A percentile compares a stretch with the other conserved stretches of the same genome.
Conservation (phyloP, 2,888 invertebrate species). For the Polylopha cassiicola region DNA sequence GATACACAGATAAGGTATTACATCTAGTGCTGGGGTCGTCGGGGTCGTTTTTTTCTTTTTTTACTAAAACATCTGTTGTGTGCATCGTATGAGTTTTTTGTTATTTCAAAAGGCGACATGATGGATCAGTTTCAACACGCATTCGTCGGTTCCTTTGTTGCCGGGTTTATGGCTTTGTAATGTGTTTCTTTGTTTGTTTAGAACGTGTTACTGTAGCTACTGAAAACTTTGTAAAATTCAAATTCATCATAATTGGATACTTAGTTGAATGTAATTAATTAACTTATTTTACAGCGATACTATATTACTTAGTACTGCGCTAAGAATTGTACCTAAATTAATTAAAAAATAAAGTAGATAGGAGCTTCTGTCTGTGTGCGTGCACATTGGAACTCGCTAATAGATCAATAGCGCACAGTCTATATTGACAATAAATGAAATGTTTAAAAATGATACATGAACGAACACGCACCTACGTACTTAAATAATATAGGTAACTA, state of each 20-base stretch:
- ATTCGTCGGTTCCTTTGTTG: constrained; percentile 73
- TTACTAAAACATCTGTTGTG: constrained; percentile 74
- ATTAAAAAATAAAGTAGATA: no score
- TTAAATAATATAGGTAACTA: no score
- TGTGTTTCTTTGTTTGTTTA: constrained; percentile 76
- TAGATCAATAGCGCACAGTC: no score
- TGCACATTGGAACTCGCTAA: no score
- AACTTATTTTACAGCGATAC: no score
- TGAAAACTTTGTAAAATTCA: constrained; percentile 50
- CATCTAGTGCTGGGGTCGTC: constrained; percentile 48
- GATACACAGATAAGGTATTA: constrained; percentile 55
- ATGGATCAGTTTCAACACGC: constrained; percentile 77
- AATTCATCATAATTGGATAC: constrained; percentile 29
- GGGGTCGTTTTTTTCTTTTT: constrained; percentile 66
- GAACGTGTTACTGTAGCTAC: constrained; percentile 63
- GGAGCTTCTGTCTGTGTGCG: no score
- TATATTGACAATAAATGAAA: no score
- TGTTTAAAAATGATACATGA: no score
- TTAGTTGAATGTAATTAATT: constrained; percentile 18
- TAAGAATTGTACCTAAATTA: no score
- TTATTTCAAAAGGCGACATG: constrained; percentile 76
- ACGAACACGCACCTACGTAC: no score
- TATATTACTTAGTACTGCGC: no score
- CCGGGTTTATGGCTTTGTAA: constrained; percentile 73
- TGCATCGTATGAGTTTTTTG: constrained; percentile 68